Evolutionary conservation across 2,888 invertebrate species (phyloP).

Genomic region (Globia sparganii): DNA sequence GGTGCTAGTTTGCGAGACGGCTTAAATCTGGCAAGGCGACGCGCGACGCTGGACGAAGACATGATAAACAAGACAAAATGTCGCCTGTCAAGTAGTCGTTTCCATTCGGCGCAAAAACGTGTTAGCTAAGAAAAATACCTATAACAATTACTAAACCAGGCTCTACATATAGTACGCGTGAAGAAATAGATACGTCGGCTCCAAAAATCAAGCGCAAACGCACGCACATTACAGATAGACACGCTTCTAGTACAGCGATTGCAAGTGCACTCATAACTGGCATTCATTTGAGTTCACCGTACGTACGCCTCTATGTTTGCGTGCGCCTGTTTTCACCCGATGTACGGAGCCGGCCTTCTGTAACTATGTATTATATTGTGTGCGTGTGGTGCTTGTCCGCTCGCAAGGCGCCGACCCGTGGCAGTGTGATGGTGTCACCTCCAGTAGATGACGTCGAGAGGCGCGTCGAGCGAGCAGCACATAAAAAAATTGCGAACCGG

Average conservation of each 20-base stretch:
- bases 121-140: background rate
- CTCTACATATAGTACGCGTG: too few species aligned
- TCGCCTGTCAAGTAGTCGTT: background rate
- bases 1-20: background rate
- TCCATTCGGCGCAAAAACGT: background rate
- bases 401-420: background rate
- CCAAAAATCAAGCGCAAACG: background rate
- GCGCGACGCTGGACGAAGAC: background rate
- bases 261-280: background rate
- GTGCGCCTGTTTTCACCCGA: background rate
- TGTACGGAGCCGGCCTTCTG: background rate
- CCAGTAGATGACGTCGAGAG: background rate
- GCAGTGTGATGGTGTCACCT: background rate
- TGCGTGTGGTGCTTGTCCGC: background rate
- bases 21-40: background rate
- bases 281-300: background rate
- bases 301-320: background rate
- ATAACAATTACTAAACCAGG: background rate
- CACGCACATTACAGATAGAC: background rate
- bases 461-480: conserved; percentile 1
- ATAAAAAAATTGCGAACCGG: conserved; percentile 53
- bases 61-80: background rate
- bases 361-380: background rate
- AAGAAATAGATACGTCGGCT: background rate
- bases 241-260: background rate